Percentiles rank a stretch among this genome's conserved stretches.
phyloP scores from a whole-genome alignment of 2,888 invertebrate genomes.

The Cynaeus angustus region DNA sequence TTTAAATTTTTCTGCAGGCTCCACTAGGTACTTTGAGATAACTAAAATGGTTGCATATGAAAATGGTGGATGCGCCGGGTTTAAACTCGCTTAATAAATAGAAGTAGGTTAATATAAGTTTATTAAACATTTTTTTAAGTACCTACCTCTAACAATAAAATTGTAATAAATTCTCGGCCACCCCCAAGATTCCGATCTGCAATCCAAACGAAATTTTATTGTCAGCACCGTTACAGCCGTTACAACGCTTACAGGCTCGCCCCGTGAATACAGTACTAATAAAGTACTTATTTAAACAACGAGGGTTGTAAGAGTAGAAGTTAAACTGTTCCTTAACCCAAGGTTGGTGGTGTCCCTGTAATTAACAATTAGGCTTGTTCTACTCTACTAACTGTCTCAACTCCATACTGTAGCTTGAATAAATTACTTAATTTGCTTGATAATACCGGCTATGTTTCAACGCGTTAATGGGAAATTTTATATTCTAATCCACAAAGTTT shows the following conservation, averaged over 20 bases:
- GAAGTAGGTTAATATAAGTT: no score
- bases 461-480: constrained; percentile 36
- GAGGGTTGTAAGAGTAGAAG: constrained; percentile 41
- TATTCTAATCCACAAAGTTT: constrained; percentile 10
- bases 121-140: no score
- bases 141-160: no score
- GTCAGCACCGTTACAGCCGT: neutral
- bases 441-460: constrained; percentile 36
- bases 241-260: neutral
- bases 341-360: constrained; percentile 49
- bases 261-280: constrained; percentile 17
- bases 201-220: no score
- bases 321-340: constrained; percentile 46
- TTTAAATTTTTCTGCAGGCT: no score
- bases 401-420: constrained; percentile 52
- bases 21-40: no score
- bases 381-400: constrained; percentile 50
- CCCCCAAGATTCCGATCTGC: no score
- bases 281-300: constrained; percentile 41
- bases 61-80: no score
- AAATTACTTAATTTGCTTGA: constrained; percentile 56
- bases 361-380: constrained; percentile 53
- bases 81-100: no score
- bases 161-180: no score
- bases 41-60: no score